These are phyloP conservation scores for Pandemis cinnamomeana DNA, from an alignment of 2,888 invertebrate species.

Conservation along the genomic window DNA sequence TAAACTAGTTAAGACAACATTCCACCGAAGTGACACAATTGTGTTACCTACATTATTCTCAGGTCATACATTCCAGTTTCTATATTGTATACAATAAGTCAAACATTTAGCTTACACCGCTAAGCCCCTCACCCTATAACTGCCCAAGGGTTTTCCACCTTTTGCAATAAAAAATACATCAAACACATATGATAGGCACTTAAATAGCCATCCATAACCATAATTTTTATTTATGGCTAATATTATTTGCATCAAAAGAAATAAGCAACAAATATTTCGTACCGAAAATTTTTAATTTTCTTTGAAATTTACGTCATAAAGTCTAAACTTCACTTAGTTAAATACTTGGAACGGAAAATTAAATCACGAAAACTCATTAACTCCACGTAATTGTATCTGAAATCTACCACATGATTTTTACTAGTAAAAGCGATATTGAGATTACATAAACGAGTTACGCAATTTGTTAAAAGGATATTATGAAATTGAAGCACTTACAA, in stretches of 20 bases:
- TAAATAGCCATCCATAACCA: conserved; percentile 40
- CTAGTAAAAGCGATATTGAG: conserved; percentile 1
- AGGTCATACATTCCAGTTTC: conserved; percentile 10
- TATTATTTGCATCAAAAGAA: conserved; percentile 26
- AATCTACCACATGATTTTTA: conserved; percentile 18
- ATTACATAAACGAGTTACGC: background rate
- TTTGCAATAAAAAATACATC: conserved; percentile 38
- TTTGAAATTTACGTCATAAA: background rate
- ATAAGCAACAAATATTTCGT: conserved; percentile 4
- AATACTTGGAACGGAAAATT: conserved; percentile 23
- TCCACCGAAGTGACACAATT: no score
- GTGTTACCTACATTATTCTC: background rate
- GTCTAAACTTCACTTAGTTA: conserved; percentile 18
- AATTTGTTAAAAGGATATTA: conserved; percentile 1
- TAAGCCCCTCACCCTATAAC: conserved; percentile 27
- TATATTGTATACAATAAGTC: conserved; percentile 10
- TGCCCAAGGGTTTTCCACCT: conserved; percentile 38
- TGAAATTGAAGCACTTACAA: conserved; percentile 24
- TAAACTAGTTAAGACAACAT: no score
- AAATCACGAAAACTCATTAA: conserved; percentile 32
- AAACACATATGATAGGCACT: conserved; percentile 37
- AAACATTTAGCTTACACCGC: conserved; percentile 16
- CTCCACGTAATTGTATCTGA: conserved; percentile 15
- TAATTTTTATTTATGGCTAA: conserved; percentile 38
- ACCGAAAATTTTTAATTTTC: background rate